Percentiles rank a stretch among this genome's conserved stretches.
phyloP scores from a whole-genome alignment of 2,888 invertebrate genomes.

The Drosophila koepferae region DNA sequence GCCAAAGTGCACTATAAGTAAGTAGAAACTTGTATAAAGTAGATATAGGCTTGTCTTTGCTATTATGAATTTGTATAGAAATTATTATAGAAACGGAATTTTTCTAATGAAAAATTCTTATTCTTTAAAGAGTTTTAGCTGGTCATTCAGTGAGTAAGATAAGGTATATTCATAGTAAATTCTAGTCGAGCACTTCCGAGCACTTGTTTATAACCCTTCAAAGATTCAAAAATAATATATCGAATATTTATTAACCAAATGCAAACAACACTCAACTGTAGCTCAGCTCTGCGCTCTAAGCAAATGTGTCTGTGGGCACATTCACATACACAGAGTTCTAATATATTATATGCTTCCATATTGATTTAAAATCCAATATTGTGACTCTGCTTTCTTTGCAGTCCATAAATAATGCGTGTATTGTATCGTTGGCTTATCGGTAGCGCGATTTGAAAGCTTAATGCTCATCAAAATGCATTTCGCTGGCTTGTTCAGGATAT shows the following conservation, averaged over 20 bases:
- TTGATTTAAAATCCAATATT: slow-evolving; percentile 2
- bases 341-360: slow-evolving; percentile 1
- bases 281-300: background rate
- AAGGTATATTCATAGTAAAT: too few species aligned
- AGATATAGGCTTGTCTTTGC: background rate
- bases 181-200: too few species aligned
- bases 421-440: slow-evolving; percentile 56
- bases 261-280: background rate
- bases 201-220: too few species aligned
- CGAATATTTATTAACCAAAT: background rate
- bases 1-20: background rate
- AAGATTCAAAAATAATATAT: background rate
- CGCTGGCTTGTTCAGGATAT: slow-evolving; percentile 34
- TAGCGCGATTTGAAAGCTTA: slow-evolving; percentile 59
- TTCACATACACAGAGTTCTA: background rate
- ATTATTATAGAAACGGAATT: too few species aligned
- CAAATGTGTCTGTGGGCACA: background rate
- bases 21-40: background rate
- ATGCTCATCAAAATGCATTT: slow-evolving; percentile 66
- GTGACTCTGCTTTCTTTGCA: slow-evolving; percentile 5
- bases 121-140: too few species aligned
- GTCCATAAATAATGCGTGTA: slow-evolving; percentile 60
- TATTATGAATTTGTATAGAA: background rate
- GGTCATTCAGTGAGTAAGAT: too few species aligned
- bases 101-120: too few species aligned